Evolutionary conservation across 2,797 vertebrate genomes (phyloP).

Genomic region (Muraenolepis orangiensis): DNA sequence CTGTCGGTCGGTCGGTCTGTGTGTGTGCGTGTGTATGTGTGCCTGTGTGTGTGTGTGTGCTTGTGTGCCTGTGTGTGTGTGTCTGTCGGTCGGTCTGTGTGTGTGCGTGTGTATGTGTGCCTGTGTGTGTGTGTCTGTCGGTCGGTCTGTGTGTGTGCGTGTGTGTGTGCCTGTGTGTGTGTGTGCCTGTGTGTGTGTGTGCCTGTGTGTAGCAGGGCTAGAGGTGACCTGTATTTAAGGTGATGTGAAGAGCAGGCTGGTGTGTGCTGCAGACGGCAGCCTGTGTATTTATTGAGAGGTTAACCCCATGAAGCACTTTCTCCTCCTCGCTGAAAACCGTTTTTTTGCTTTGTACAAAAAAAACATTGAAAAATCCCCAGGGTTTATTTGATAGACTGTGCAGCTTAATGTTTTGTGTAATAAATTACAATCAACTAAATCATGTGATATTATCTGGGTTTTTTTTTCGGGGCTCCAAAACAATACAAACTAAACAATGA

Average conservation of each 20-base stretch:
- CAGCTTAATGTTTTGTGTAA: slow-evolving; percentile 96
- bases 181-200: slow-evolving; percentile 49
- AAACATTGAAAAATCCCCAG: slow-evolving; percentile 47
- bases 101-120: slow-evolving; percentile 76
- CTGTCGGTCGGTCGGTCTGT: slow-evolving; percentile 63
- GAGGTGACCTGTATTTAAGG: slow-evolving; percentile 31
- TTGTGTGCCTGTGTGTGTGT: slow-evolving; percentile 20
- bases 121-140: slow-evolving; percentile 18
- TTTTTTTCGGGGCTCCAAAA: not conserved
- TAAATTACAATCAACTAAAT: slow-evolving; percentile 89
- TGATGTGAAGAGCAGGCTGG: slow-evolving; percentile 71
- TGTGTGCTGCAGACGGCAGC: slow-evolving; percentile 73
- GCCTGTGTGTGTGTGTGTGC: slow-evolving; percentile 33
- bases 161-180: slow-evolving; percentile 59
- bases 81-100: slow-evolving; percentile 68
- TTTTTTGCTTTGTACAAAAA: slow-evolving; percentile 85
- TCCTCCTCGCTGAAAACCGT: slow-evolving; percentile 68
- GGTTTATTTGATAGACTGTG: slow-evolving; percentile 84
- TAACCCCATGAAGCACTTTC: slow-evolving; percentile 97
- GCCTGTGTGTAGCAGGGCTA: slow-evolving; percentile 42
- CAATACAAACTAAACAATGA: not conserved
- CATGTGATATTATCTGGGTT: slow-evolving; percentile 58
- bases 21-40: slow-evolving; percentile 76
- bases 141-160: slow-evolving; percentile 11
- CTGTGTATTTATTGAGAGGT: slow-evolving; percentile 97